Evolutionary conservation across 2,888 invertebrate species (phyloP).

Genomic region (Icerya purchasi): DNA sequence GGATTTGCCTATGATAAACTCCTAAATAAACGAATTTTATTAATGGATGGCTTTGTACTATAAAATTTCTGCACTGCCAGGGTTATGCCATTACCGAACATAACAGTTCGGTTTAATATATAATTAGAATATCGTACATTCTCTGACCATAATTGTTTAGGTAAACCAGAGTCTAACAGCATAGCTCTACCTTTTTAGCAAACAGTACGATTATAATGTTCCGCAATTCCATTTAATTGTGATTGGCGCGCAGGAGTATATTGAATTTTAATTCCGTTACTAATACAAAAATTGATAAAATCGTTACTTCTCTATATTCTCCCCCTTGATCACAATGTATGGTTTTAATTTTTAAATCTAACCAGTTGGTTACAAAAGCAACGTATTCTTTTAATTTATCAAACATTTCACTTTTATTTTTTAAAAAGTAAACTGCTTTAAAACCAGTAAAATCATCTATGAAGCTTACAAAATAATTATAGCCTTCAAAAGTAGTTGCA

Average conservation of each 20-base stretch:
- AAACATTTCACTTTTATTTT: neutral
- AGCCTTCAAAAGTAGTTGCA: too few relatives aligned
- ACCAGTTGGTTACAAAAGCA: neutral
- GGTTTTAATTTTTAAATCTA: neutral
- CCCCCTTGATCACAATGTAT: neutral
- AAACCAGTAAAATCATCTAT: too few relatives aligned
- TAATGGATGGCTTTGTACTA: too few relatives aligned
- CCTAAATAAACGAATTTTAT: too few relatives aligned
- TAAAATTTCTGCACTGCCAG: too few relatives aligned
- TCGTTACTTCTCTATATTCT: neutral
- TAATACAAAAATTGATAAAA: neutral
- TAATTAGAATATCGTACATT: neutral
- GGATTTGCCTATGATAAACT: too few relatives aligned
- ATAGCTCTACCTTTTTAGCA: neutral
- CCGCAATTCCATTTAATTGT: neutral
- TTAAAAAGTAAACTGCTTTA: too few relatives aligned
- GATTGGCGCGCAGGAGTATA: neutral
- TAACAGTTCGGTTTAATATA: neutral
- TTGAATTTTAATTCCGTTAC: neutral
- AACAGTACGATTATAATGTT: neutral
- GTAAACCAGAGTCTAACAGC: neutral
- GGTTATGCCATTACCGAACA: too few relatives aligned
- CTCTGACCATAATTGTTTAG: neutral
- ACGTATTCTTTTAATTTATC: neutral
- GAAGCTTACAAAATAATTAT: too few relatives aligned